Base-by-base conservation (phyloP, 2,797 vertebrate genomes). In the Gobio occitaniae region DNA sequence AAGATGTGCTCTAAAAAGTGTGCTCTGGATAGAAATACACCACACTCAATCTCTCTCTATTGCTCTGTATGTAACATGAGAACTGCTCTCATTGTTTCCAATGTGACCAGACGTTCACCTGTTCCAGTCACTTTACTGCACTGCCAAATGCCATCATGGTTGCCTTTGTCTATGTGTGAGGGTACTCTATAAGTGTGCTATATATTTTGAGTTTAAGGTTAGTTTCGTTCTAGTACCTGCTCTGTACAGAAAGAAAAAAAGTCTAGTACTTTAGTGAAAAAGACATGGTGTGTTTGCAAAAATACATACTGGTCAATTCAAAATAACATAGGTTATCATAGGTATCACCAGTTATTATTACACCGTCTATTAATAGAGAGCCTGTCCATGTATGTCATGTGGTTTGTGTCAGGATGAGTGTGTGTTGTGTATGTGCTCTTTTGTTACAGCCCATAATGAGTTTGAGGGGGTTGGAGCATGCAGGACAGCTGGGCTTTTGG, bases 321-420 rank as follows among this genome's bases (percentile, higher is more conserved):
- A 77, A 77, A 44, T 44, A 9, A 9, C 41, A 36, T 36, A 44
- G 41, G 41, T 41, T 41, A 41, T 41, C 38, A 7, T 41, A 87
- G 91, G 87, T 89, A 91, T 94, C 92, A 92, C 88, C 91, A 84
- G 89, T 90, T 93, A 95, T 94, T 92, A 93, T 91, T 93, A 94
- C 90, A 91, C 65, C 65, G 54, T 82, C 93, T 93, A 87, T 92
- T 93, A 95, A 95, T 94, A 96, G 92, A 91, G 85, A 87, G 89
- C 89, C 87, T 91, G 89, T 88, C 90, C 86, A 84, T 90, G 89
- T 87, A 86, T 91, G 92, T 91, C 92, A 91, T 65, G 70, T 32
- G 87, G 25, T 1, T 66, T 87, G 88, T 86, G 80, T 68, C 17
- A 63, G 38, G 78, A 85, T 65, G 48, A 65, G 83, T 72, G 83